phyloP scores from a whole-genome alignment of 2,888 invertebrate species.

The Smittia sp. region DNA sequence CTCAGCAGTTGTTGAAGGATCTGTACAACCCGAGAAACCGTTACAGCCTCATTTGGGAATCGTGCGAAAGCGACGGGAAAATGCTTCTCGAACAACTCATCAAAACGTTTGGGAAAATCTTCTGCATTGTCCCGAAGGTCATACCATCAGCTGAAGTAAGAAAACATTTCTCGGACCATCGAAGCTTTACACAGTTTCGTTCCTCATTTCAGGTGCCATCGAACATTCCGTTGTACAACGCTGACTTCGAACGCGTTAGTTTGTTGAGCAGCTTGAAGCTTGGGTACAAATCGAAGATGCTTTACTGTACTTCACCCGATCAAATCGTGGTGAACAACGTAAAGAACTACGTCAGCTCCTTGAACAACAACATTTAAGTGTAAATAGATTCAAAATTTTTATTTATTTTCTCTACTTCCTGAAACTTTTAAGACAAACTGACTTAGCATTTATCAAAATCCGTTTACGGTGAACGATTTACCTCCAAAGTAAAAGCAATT shows the following conservation, averaged over 20 bases:
- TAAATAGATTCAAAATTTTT: too few species aligned
- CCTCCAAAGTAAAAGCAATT: background rate
- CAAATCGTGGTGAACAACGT: background rate
- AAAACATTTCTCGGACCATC: too few species aligned
- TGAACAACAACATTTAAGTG: background rate
- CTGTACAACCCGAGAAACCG: background rate
- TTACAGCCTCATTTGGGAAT: constrained; percentile 3
- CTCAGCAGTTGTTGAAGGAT: background rate
- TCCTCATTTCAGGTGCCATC: too few species aligned
- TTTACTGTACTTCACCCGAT: constrained; percentile 1
- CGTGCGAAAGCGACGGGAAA: background rate
- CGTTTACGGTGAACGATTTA: too few species aligned
- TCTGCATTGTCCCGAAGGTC: background rate
- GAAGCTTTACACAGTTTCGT: too few species aligned
- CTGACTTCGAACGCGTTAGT: background rate
- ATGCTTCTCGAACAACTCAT: background rate
- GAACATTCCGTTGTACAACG: constrained; percentile 28
- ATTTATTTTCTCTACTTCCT: too few species aligned
- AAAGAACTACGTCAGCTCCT: background rate
- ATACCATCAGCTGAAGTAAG: constrained; percentile 19
- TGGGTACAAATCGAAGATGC: background rate
- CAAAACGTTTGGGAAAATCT: background rate
- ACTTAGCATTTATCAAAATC: too few species aligned
- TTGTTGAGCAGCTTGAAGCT: background rate
- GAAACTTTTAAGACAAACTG: too few species aligned